Evolutionary conservation across 2,113 vertebrate species (phyloP).

Genomic region (Grus americana): DNA sequence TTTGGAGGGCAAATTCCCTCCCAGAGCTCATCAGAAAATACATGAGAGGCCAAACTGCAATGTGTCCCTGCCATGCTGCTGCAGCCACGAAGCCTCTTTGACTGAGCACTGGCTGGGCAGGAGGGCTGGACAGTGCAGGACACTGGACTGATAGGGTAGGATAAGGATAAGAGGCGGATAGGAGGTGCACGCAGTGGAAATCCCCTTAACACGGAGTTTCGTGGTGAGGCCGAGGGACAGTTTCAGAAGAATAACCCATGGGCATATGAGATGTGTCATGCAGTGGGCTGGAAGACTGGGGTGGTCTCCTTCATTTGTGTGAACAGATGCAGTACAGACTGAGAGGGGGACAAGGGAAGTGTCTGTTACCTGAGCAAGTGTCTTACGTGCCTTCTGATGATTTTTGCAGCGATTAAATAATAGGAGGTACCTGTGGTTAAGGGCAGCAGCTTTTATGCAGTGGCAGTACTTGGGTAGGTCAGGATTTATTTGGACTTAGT

Average conservation of each 20-base stretch:
- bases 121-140: not conserved
- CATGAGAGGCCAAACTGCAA: fast-evolving
- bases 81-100: not conserved
- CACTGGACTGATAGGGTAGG: not conserved
- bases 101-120: not conserved
- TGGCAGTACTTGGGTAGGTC: not conserved
- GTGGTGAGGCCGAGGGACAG: fast-evolving
- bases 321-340: not conserved
- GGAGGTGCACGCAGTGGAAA: not conserved
- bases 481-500: not conserved
- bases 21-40: not conserved
- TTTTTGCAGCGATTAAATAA: not conserved
- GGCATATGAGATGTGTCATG: not conserved
- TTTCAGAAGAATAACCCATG: not conserved
- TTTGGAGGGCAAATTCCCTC: not conserved
- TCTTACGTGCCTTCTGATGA: not conserved
- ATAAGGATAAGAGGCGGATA: not conserved
- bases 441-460: not conserved
- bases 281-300: not conserved
- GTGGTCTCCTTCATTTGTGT: not conserved
- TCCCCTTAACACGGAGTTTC: not conserved
- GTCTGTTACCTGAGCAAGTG: not conserved
- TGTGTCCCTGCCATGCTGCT: not conserved
- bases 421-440: not conserved
- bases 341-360: not conserved